These are phyloP conservation scores for Apis cerana DNA, from an alignment of 1,140 invertebrate species.

Conservation along the genomic window DNA sequence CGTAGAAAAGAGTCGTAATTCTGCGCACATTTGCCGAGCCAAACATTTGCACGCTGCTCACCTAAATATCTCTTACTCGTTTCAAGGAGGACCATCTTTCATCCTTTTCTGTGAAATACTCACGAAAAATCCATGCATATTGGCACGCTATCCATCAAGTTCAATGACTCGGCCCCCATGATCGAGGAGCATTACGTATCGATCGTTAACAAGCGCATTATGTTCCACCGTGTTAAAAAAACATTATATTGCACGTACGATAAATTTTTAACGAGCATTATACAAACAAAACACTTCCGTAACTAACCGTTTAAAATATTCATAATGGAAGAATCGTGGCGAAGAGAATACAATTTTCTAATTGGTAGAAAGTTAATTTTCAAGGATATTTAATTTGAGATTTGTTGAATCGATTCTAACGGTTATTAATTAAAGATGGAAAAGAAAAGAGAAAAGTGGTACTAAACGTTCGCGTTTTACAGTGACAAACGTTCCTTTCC, in stretches of 20 bases:
- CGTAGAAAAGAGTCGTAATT: neutral
- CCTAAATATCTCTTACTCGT: neutral
- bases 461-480: neutral
- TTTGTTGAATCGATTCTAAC: neutral
- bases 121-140: neutral
- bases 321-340: neutral
- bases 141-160: neutral
- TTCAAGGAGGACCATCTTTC: neutral
- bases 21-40: neutral
- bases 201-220: constrained; percentile 21
- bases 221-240: neutral
- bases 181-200: constrained; percentile 4
- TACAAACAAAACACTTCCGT: neutral
- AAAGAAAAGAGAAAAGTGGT: too few relatives aligned
- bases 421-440: neutral
- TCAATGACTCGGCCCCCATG: constrained; percentile 17
- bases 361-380: neutral
- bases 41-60: constrained; percentile 17
- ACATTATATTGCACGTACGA: neutral
- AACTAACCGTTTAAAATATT: neutral
- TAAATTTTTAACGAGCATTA: constrained; percentile 2
- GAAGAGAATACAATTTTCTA: neutral
- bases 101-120: neutral
- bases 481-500: constrained; percentile 1
- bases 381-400: neutral